Evolutionary conservation across 1,140 invertebrate species (phyloP), one percentile per base, ranked within the genome.

Genomic region (Lucilia cuprina): DNA sequence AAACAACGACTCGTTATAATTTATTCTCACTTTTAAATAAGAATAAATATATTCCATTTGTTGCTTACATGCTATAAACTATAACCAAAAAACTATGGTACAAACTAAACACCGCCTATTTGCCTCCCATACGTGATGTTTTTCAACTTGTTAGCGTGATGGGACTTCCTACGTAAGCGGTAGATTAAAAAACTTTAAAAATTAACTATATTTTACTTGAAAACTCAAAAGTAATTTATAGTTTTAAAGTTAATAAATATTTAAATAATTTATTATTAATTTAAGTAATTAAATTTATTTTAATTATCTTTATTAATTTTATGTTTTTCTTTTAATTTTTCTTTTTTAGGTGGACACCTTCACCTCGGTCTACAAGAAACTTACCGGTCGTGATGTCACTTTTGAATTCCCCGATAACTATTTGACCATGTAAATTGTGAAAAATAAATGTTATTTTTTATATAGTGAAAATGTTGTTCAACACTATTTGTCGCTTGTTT

Each of bases 351-450:
- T 99, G 87, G 98, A 99, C 88, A 99, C 98, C 77, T 99, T 99
- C 94, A 95, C 97, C 87, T 96, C 97, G 85, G 97, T 99, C 84
- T 99, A 99, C 94, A 99, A 99, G 93, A 99, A 99, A 92, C 92
- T 99, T 85, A 99, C 99, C 86, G 98, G 98, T 86, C 97, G 99
- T 89, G 98, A 99, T 93, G 99, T 99, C 82, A 97, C 95, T 85
- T 99, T 99, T 92, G 98, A 99, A 94, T 99, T 99, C 93, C 98
- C 98, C 85, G 99, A 99, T 94, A 96, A 97, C 88, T 97, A 97
- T 94, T 95, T 97, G 94, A 97, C 96, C 96, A 93, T 90, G 85
- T 90, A 90, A 87, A 86, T 82, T 80, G 74, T 80, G 75, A 82
- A 25, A n/a, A 49, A 17, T 17, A 55, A 55, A 55, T 17, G 50